Percentiles rank a stretch among this genome's conserved stretches.
Evolutionary conservation across 2,797 vertebrate species (phyloP).

Genomic region (Amazona ochrocephala): DNA sequence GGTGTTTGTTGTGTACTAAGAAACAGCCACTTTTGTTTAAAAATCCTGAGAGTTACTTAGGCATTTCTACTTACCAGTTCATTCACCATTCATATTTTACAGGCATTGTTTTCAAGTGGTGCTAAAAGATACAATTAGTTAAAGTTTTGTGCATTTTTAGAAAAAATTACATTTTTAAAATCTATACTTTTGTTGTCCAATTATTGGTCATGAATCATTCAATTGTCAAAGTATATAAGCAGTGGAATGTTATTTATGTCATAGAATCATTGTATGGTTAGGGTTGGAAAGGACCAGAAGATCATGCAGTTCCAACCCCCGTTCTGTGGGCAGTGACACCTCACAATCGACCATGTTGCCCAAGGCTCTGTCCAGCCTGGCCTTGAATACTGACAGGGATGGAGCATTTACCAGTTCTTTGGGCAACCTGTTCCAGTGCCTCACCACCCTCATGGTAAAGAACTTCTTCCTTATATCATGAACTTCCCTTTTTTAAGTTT

Average conservation of each 20-base stretch:
- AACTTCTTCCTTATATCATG: background rate
- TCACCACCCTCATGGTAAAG: background rate
- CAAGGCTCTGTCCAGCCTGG: background rate
- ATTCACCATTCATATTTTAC: background rate
- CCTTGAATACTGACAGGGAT: background rate
- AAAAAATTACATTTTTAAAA: background rate
- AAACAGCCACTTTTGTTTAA: background rate
- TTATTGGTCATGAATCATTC: background rate
- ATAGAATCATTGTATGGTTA: background rate
- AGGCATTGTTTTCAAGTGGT: background rate
- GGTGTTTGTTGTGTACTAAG: background rate
- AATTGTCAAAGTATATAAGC: background rate
- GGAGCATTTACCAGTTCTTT: background rate
- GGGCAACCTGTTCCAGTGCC: background rate
- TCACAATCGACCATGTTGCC: background rate
- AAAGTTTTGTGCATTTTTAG: background rate
- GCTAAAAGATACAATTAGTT: background rate
- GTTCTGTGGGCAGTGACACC: background rate
- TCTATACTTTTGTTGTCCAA: background rate
- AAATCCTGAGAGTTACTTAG: background rate
- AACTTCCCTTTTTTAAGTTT: background rate
- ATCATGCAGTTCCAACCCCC: background rate
- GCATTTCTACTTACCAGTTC: background rate
- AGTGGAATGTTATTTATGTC: background rate
- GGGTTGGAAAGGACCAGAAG: background rate